Evolutionary conservation across 53 echinoderm and acorn worm species (phyloP), one percentile per base, ranked within the genome.

Genomic region (Stichopus horrens): DNA sequence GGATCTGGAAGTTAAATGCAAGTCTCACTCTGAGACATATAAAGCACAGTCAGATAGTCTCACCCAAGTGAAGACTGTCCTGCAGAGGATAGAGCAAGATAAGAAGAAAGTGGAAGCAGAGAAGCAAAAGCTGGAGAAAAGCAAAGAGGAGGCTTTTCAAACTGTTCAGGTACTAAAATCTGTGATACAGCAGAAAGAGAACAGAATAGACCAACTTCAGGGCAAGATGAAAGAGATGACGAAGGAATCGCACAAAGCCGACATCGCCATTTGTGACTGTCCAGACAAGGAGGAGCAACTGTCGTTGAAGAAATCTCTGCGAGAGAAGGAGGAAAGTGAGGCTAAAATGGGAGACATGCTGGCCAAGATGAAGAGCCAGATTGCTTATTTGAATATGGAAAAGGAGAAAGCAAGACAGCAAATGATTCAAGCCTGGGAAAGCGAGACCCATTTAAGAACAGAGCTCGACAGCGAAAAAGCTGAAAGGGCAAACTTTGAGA

Each of bases 281-380:
- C 67, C 85, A 14, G 63, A 52, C 11, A 85, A 65, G 85, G 51
- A 85, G 52, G 65, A 85, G 23, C 37, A 65, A 52, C 63, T 37
- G 21, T 65, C 63, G 7, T 23, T 65, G 52, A 52, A 52, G 9
- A 22, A 52, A 60, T 54, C 52, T 52, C 67, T 80, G 14, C 65
- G 53, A 73, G 89, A 89, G 56, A 89, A 81, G 59, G 89, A 89
- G 81, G 76, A 81, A 54, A 68, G 81, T 9, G 81, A 81, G 74
- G 89, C 76, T 0, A 68, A 68, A 66, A 10, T 80, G 81, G 76
- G 83, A 18, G 89, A 81, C 71, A 89, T 76, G 81, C 71, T 80
- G 2, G 85, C 85, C 9, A 85, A 85, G 23, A 65, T 85, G 85
- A 85, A 85, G 18, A 85, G 13, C 60, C 85, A 85, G 53, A 85